Evolutionary conservation across 37 sponge, comb jelly and placozoan genomes (phyloP).

Genomic region (Hexactinellida sp.): DNA sequence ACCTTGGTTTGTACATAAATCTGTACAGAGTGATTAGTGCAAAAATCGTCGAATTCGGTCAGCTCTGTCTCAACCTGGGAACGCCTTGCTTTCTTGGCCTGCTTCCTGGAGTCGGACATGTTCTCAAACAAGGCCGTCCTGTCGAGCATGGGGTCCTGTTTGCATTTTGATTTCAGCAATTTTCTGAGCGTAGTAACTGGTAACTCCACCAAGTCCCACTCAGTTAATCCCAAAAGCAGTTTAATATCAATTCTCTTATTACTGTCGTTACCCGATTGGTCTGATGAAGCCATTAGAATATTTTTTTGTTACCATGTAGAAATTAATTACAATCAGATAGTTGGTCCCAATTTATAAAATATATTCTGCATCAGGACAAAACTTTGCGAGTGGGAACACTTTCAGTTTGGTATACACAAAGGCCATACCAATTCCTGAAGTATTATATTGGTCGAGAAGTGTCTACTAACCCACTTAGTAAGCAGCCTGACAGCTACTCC

Average conservation of each 20-base stretch:
- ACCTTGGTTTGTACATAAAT: background rate
- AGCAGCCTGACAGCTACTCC: no score
- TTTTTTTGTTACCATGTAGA: no score
- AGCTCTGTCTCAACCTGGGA: background rate
- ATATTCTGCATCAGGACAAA: no score
- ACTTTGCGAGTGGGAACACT: no score
- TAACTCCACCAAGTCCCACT: background rate
- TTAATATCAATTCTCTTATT: slow-evolving; percentile 8
- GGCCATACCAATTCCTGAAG: no score
- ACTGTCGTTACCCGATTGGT: background rate
- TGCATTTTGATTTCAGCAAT: background rate
- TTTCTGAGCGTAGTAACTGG: background rate
- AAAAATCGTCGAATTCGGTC: background rate
- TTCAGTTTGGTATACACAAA: no score
- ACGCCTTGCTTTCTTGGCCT: background rate
- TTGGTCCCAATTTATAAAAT: no score
- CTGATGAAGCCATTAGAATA: no score
- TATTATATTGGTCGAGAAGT: no score
- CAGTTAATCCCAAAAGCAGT: background rate
- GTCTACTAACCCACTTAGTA: no score
- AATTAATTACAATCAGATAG: no score
- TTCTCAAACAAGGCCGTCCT: background rate
- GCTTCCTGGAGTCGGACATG: background rate
- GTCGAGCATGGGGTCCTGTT: background rate
- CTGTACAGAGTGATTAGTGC: background rate